phyloP scores from a whole-genome alignment of 1,140 invertebrate species.

The Neodiprion lecontei region DNA sequence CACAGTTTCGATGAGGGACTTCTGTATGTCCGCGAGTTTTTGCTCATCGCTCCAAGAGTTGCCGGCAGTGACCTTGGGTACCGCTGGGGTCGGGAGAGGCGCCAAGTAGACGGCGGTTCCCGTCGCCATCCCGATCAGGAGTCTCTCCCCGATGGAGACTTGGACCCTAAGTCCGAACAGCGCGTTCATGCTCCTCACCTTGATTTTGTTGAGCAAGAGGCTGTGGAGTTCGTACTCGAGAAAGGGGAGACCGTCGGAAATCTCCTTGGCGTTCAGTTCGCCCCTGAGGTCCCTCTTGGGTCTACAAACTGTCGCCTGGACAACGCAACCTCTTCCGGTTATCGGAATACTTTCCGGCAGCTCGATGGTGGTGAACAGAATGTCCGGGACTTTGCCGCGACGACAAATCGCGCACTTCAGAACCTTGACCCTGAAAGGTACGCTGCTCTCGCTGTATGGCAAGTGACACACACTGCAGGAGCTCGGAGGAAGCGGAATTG shows the following conservation, averaged over 20 bases:
- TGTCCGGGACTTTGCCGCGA: constrained; percentile 85
- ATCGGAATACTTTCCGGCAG: constrained; percentile 77
- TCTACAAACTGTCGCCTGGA: constrained; percentile 82
- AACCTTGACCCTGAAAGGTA: constrained; percentile 75
- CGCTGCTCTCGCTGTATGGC: constrained; percentile 75
- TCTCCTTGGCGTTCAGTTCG: constrained; percentile 91
- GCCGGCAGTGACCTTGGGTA: constrained; percentile 72
- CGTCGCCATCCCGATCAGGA: constrained; percentile 86
- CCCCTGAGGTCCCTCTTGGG: constrained; percentile 80
- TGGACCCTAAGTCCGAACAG: constrained; percentile 85
- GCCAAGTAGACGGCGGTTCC: constrained; percentile 83
- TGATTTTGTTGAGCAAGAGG: constrained; percentile 88
- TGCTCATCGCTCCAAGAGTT: constrained; percentile 70
- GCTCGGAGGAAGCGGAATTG: constrained; percentile 29
- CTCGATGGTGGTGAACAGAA: constrained; percentile 89
- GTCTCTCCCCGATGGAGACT: constrained; percentile 86
- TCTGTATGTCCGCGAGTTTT: constrained; percentile 70
- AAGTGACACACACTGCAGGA: constrained; percentile 75
- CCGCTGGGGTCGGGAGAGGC: constrained; percentile 74
- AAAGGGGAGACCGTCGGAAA: constrained; percentile 92
- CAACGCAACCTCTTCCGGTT: constrained; percentile 76
- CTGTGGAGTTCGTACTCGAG: constrained; percentile 95
- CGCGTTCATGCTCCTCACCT: constrained; percentile 94
- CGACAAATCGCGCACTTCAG: constrained; percentile 65
- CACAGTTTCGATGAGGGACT: constrained; percentile 71